Percentiles rank a stretch among this genome's conserved stretches.
Conservation (phyloP, 1,140 invertebrate species). For the Glossosoma conforme region DNA sequence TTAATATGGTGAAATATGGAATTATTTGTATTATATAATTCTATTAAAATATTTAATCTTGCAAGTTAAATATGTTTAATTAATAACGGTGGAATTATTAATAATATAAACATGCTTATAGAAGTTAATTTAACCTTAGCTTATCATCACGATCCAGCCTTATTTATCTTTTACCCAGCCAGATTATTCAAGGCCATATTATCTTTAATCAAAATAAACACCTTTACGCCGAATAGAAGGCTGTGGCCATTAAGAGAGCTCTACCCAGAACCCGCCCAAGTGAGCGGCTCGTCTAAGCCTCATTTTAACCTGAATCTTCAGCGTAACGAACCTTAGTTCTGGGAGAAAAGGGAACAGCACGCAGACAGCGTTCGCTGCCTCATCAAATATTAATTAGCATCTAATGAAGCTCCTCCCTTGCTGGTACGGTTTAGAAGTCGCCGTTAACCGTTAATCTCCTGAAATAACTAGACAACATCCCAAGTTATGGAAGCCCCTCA, state of each 20-base stretch:
- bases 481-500: not conserved
- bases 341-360: conserved; percentile 6
- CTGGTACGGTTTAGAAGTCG: conserved; percentile 13
- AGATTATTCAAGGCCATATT: no score
- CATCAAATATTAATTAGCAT: conserved; percentile 31
- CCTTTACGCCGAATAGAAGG: not conserved
- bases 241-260: no score
- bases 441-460: not conserved
- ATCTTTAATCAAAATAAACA: conserved; percentile 6
- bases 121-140: no score
- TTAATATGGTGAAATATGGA: no score
- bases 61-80: no score
- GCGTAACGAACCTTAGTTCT: conserved; percentile 2
- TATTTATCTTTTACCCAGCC: no score
- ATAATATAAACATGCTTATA: no score
- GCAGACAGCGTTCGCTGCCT: conserved; percentile 16
- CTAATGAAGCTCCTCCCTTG: conserved; percentile 24
- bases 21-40: no score
- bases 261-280: no score
- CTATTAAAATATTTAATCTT: no score
- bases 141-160: no score
- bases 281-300: not conserved
- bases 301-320: conserved; percentile 4
- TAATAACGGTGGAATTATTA: no score
- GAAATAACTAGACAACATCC: conserved; percentile 9